These are phyloP conservation scores for Bufo bufo DNA, from an alignment of 2,113 vertebrate genomes.

Conservation along the genomic window DNA sequence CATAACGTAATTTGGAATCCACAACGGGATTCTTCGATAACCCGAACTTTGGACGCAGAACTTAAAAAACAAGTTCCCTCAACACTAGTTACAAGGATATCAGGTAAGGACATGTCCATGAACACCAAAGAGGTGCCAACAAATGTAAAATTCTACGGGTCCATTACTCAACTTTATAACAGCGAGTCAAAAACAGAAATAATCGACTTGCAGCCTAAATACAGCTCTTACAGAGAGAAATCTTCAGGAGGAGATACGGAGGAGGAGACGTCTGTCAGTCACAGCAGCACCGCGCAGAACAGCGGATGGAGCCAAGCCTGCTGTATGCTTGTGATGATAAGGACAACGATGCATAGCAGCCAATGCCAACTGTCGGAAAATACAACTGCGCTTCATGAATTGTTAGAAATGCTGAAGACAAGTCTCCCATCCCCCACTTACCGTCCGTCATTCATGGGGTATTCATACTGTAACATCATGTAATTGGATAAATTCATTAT, in stretches of 20 bases:
- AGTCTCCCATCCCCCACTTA: not conserved
- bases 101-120: no score
- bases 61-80: no score
- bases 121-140: no score
- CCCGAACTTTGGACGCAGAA: no score
- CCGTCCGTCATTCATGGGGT: not conserved
- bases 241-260: conserved; percentile 10
- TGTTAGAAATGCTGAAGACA: not conserved
- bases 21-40: no score
- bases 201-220: not conserved
- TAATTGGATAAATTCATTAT: not conserved
- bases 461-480: not conserved
- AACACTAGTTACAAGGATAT: no score
- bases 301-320: conserved; percentile 25
- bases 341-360: conserved; percentile 22
- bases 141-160: no score
- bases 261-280: conserved; percentile 6
- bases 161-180: not conserved
- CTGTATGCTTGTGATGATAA: conserved; percentile 33
- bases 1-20: no score
- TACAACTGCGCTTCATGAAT: conserved; percentile 35
- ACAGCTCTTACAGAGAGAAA: not conserved
- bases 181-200: not conserved
- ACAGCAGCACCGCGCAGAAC: not conserved
- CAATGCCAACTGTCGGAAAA: conserved; percentile 4